Evolutionary conservation across 2,113 vertebrate species (phyloP).

Genomic region (Tyto alba): DNA sequence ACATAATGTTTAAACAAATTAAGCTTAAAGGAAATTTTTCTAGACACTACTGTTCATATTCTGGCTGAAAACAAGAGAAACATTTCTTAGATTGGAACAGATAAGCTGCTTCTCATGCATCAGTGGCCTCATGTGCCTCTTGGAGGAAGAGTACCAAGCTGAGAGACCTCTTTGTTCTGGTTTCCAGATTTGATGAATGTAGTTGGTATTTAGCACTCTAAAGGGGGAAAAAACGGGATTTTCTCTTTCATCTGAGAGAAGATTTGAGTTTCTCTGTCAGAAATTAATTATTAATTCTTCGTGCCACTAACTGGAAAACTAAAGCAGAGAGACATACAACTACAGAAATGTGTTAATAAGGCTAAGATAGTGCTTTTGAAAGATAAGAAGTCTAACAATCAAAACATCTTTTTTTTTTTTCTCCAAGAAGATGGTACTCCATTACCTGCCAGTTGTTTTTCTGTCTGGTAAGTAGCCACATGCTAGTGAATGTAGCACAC

Average conservation of each 20-base stretch:
- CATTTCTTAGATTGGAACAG: not conserved
- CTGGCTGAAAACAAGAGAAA: constrained; percentile 22
- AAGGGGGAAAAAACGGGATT: not conserved
- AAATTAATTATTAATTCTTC: not conserved
- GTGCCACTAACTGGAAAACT: not conserved
- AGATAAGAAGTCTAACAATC: not conserved
- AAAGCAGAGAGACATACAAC: not conserved
- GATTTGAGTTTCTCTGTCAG: not conserved
- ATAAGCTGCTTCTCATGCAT: constrained; percentile 15
- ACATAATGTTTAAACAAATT: not conserved
- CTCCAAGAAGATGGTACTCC: not conserved
- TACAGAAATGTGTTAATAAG: not conserved
- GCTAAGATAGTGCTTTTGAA: not conserved
- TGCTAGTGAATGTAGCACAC: not conserved
- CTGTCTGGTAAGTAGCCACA: not conserved
- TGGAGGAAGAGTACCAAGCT: constrained; percentile 22
- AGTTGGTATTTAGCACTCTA: not conserved
- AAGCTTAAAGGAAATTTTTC: not conserved
- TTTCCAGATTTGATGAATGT: constrained; percentile 3
- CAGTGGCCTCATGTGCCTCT: constrained; percentile 20
- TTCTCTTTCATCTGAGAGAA: not conserved
- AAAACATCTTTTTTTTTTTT: not conserved
- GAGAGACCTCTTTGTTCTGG: constrained; percentile 39
- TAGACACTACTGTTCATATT: not conserved
- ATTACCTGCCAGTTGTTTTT: not conserved